These are phyloP conservation scores for Adelges cooleyi DNA, from an alignment of 1,140 invertebrate species.

Conservation along the genomic window DNA sequence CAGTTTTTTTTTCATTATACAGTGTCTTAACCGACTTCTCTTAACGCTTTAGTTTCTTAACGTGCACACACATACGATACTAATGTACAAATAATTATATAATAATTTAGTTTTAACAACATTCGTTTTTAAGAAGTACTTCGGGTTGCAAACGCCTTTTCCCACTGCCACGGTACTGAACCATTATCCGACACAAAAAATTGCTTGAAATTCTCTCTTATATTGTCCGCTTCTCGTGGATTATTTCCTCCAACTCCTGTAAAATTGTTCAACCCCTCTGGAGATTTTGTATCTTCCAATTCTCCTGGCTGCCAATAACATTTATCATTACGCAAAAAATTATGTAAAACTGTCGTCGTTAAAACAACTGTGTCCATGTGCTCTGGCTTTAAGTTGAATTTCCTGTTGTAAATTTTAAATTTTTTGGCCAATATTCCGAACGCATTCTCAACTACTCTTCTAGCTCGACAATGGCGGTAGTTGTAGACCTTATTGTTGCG, in stretches of 20 bases:
- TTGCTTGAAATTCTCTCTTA: not conserved
- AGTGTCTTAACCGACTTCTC: no score
- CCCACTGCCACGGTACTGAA: not conserved
- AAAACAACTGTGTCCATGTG: not conserved
- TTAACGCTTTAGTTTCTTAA: no score
- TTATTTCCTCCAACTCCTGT: not conserved
- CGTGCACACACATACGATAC: no score
- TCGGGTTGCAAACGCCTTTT: not conserved
- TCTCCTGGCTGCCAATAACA: constrained; percentile 1
- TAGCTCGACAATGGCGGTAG: constrained; percentile 38
- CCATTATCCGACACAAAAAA: not conserved
- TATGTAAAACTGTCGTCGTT: not conserved
- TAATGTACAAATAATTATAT: no score
- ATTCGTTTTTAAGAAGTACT: no score
- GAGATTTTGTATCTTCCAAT: not conserved
- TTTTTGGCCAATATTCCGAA: constrained; percentile 36
- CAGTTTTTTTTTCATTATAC: no score
- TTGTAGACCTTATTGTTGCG: constrained; percentile 37
- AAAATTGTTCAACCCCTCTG: not conserved
- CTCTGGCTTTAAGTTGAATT: not conserved
- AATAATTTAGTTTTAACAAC: no score
- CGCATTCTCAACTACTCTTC: constrained; percentile 40
- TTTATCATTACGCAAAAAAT: not conserved
- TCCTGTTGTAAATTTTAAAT: not conserved
- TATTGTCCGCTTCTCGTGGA: not conserved